Conservation (phyloP, 2,888 invertebrate species). For the Blastobasis lacticolella region DNA sequence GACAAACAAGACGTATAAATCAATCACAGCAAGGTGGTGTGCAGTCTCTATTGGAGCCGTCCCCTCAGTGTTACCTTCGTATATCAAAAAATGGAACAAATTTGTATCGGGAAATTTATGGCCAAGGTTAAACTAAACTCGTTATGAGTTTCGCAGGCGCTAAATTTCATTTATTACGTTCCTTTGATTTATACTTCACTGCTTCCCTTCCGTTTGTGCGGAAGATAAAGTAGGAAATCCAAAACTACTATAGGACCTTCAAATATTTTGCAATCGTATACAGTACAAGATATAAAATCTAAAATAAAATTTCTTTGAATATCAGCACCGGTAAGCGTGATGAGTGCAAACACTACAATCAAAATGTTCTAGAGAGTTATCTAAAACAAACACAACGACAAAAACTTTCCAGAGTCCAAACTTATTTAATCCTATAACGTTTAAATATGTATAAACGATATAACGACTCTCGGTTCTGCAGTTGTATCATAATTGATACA, state of each 20-base stretch:
- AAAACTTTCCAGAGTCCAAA: slow-evolving; percentile 30
- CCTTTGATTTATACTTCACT: slow-evolving; percentile 45
- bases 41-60: slow-evolving; percentile 60
- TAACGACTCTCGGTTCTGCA: too few relatives aligned
- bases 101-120: slow-evolving; percentile 69
- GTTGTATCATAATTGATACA: too few relatives aligned
- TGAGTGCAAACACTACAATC: too few relatives aligned
- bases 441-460: slow-evolving; percentile 28
- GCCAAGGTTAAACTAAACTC: slow-evolving; percentile 65
- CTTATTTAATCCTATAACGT: slow-evolving; percentile 40
- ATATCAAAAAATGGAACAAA: slow-evolving; percentile 53
- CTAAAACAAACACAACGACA: slow-evolving; percentile 20
- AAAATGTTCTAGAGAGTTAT: not conserved
- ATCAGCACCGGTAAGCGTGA: too few relatives aligned
- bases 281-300: too few relatives aligned
- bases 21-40: slow-evolving; percentile 71
- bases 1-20: slow-evolving; percentile 76
- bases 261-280: too few relatives aligned
- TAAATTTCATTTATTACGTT: slow-evolving; percentile 53
- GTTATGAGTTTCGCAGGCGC: slow-evolving; percentile 58
- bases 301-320: too few relatives aligned
- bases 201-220: not conserved
- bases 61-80: slow-evolving; percentile 16
- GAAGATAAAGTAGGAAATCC: too few relatives aligned
- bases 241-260: too few relatives aligned